A percentile compares a stretch with the other conserved stretches of the same genome.
Evolutionary conservation across 2,797 vertebrate species (phyloP).

Genomic region (Spinus olivaceus): DNA sequence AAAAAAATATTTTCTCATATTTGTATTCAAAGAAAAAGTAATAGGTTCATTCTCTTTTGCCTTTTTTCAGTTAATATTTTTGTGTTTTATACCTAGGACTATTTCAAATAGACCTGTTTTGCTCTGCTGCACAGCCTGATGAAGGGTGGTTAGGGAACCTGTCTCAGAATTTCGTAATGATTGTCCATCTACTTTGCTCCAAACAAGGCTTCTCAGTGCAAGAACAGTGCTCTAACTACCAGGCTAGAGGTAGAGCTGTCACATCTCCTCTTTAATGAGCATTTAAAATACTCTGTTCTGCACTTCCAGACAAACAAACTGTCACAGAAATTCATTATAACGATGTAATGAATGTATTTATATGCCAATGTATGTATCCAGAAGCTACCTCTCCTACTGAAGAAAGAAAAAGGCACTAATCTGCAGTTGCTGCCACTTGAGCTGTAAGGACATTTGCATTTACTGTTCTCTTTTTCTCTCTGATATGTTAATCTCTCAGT

Average conservation of each 20-base stretch:
- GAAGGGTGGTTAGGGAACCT: background rate
- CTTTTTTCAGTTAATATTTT: background rate
- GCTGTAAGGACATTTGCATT: background rate
- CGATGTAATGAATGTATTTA: slow-evolving; percentile 21
- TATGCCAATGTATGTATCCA: background rate
- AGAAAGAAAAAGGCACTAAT: background rate
- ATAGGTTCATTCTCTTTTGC: background rate
- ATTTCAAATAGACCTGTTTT: slow-evolving; percentile 10
- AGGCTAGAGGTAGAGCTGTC: slow-evolving; percentile 24
- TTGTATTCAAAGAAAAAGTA: background rate
- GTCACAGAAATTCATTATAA: background rate
- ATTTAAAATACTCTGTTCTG: slow-evolving; percentile 26
- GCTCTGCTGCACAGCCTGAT: background rate
- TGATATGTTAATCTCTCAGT: background rate
- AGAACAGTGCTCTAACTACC: background rate
- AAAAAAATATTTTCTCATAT: background rate
- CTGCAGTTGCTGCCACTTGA: background rate
- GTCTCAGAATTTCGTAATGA: background rate
- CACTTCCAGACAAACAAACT: background rate
- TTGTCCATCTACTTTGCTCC: background rate
- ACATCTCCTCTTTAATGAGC: slow-evolving; percentile 34
- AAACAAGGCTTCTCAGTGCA: background rate
- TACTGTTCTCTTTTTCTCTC: background rate
- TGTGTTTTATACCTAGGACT: background rate
- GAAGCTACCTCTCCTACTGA: background rate